These are phyloP conservation scores for Tribolium madens DNA, from an alignment of 1,140 invertebrate species.

Conservation along the genomic window DNA sequence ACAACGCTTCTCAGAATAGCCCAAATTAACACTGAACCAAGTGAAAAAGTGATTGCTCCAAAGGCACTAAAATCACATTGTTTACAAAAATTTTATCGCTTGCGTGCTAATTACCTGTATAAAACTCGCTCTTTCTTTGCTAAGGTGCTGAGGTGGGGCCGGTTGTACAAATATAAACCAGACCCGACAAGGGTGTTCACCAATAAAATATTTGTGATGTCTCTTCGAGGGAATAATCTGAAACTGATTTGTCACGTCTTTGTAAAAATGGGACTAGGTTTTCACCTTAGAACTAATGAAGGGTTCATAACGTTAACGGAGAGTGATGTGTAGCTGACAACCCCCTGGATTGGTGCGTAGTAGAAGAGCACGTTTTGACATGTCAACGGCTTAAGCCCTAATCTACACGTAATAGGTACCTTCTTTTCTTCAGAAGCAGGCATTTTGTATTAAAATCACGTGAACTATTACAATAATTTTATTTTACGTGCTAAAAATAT, in stretches of 20 bases:
- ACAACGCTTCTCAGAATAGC: constrained; percentile 76
- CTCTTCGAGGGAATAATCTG: constrained; percentile 71
- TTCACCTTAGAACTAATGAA: constrained; percentile 70
- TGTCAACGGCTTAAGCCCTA: constrained; percentile 71
- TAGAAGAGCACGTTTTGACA: constrained; percentile 72
- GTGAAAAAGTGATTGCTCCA: constrained; percentile 75
- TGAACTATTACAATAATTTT: constrained; percentile 4
- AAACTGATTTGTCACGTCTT: constrained; percentile 54
- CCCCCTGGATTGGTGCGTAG: constrained; percentile 73
- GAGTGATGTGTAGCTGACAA: constrained; percentile 71
- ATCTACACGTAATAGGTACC: constrained; percentile 65
- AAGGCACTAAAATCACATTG: constrained; percentile 68
- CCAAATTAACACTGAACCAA: constrained; percentile 80
- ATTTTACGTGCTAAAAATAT: constrained; percentile 18
- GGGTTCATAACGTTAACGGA: constrained; percentile 79
- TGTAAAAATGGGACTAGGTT: constrained; percentile 19
- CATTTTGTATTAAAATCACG: constrained; percentile 33
- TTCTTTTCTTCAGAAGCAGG: constrained; percentile 34
- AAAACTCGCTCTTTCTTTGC: constrained; percentile 65
- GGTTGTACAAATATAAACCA: constrained; percentile 74
- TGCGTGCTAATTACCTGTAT: constrained; percentile 67
- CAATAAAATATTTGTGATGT: constrained; percentile 73
- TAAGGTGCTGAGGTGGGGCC: constrained; percentile 70
- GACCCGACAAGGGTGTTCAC: constrained; percentile 71
- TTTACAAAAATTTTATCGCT: constrained; percentile 43